These are phyloP conservation scores for Ivindomyrus marchei DNA, from an alignment of 2,113 vertebrate species.

Conservation along the genomic window DNA sequence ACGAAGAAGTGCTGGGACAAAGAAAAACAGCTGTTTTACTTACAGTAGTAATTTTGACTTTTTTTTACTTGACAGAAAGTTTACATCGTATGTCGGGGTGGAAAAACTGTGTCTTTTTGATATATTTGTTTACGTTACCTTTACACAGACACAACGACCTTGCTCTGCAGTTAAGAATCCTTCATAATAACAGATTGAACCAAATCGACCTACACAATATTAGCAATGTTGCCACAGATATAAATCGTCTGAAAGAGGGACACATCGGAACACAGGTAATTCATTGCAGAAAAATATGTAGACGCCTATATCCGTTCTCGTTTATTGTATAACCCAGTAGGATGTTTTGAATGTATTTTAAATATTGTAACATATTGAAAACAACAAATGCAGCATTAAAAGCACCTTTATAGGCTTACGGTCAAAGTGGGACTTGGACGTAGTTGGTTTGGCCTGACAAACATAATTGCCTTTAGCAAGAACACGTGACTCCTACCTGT, in stretches of 20 bases:
- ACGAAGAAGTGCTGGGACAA: background rate
- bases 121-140: slow-evolving; percentile 15
- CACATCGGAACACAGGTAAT: slow-evolving; percentile 82
- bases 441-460: background rate
- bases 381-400: background rate
- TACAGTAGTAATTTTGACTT: background rate
- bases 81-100: background rate
- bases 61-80: background rate
- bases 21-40: background rate
- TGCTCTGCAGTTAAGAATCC: slow-evolving; percentile 64
- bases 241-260: slow-evolving; percentile 67
- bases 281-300: background rate
- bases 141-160: slow-evolving; percentile 79
- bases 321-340: background rate
- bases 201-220: slow-evolving; percentile 60
- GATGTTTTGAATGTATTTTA: background rate
- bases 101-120: background rate
- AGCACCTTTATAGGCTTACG: background rate
- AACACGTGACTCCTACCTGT: background rate
- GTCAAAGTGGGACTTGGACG: background rate
- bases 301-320: background rate
- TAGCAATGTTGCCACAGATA: slow-evolving; percentile 64
- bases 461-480: background rate
- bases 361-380: background rate
- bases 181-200: slow-evolving; percentile 58